Evolutionary conservation across 2,888 invertebrate genomes (phyloP), one percentile per base, ranked within the genome.

Genomic region (Diarsia dahlii): DNA sequence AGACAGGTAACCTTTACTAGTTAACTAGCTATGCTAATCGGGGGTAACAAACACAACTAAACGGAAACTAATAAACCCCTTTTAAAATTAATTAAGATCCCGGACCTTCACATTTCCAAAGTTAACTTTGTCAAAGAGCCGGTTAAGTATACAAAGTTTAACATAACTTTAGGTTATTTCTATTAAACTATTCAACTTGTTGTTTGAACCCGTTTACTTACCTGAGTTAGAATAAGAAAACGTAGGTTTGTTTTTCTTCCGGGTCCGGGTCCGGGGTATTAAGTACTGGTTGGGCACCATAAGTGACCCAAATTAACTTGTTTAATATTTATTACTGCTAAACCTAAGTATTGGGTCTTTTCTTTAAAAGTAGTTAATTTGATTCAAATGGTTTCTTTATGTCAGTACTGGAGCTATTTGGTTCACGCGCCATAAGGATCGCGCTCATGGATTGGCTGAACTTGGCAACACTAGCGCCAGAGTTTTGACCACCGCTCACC

Each of bases 101-200:
- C 84, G 84, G 85, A 81, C 84, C 81, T 89, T 89, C 87, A 89
- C 89, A 90, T 90, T 91, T 89, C 76, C 85, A 80, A 89, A 91
- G 89, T 90, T 87, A 90, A 91, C 90, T 91, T 90, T 89, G 87
- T 90, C 90, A 91, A 92, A 92, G 91, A 89, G 88, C 84, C 80
- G 87, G 89, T 90, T 92, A 91, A 91, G 92, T 92, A 91, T 91
- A 92, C 87, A 88, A 87, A 90, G 91, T 90, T 89, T 85, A 90
- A 90, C 88, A 88, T 86, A 91, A 91, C 91, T 63, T 45, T 81
- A 70, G 64, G 71, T 86, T 78, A 74, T 81, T 80, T 80, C 70
- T 74, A 72, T 80, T 79, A 76, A 74, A 74, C 72, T 70, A 45
- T 63, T 68, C 65, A 45, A 71, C 23, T 70, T 64, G 48, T 62